phyloP scores from a whole-genome alignment of 2,888 invertebrate species.

The Xestia xanthographa region DNA sequence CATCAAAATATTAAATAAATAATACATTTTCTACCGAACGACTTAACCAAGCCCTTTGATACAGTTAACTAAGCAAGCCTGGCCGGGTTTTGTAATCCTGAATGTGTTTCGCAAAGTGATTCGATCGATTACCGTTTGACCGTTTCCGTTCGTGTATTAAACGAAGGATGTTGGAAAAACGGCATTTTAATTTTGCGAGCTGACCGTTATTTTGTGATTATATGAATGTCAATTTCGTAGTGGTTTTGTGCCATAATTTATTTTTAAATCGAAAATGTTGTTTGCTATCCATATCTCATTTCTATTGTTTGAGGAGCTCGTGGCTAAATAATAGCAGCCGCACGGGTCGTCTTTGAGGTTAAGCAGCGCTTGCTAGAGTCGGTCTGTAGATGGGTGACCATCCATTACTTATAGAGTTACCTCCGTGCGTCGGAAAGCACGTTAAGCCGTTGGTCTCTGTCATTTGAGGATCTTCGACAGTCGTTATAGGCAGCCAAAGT shows the following conservation, averaged over 20 bases:
- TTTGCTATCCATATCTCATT: background rate
- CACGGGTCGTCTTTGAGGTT: background rate
- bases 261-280: background rate
- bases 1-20: slow-evolving; percentile 70
- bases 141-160: slow-evolving; percentile 51
- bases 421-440: background rate
- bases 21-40: slow-evolving; percentile 69
- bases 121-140: slow-evolving; percentile 42
- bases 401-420: background rate
- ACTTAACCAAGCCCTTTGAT: slow-evolving; percentile 57
- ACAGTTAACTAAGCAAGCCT: slow-evolving; percentile 56
- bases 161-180: slow-evolving; percentile 61
- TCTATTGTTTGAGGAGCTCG: background rate
- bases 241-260: background rate
- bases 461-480: background rate
- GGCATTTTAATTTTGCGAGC: slow-evolving; percentile 40
- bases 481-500: background rate
- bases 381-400: background rate
- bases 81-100: slow-evolving; percentile 59
- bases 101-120: slow-evolving; percentile 60
- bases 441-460: background rate
- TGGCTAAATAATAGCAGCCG: background rate
- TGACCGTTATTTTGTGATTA: background rate
- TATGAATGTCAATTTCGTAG: background rate
- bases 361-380: background rate